phyloP scores from a whole-genome alignment of 2,888 invertebrate genomes.

The Ecliptopera silaceata region DNA sequence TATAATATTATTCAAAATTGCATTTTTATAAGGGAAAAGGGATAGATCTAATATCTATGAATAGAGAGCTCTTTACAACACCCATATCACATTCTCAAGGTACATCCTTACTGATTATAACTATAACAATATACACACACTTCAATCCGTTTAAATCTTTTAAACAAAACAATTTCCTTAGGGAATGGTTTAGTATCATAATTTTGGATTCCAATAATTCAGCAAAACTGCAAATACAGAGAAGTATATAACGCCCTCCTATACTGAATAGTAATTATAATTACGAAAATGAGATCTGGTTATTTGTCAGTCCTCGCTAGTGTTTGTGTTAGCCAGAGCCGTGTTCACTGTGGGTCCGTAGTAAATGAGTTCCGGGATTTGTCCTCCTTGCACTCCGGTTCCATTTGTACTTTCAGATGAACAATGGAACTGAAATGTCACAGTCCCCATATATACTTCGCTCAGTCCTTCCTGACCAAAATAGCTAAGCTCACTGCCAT shows the following conservation, averaged over 20 bases:
- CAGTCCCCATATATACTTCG: conserved; percentile 95
- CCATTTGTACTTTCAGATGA: conserved; percentile 98
- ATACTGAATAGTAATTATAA: conserved; percentile 68
- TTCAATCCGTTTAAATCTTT: conserved; percentile 48
- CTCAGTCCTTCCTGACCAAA: conserved; percentile 98
- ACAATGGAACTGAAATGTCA: conserved; percentile 98
- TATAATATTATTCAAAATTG: conserved; percentile 42
- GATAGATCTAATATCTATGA: conserved; percentile 59
- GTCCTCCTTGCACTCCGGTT: conserved; percentile 98
- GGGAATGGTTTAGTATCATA: conserved; percentile 64
- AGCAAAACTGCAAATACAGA: conserved; percentile 35
- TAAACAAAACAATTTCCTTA: conserved; percentile 61
- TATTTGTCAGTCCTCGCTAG: conserved; percentile 79
- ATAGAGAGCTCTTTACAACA: conserved; percentile 79
- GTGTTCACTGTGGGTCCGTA: conserved; percentile 90
- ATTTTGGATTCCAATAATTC: conserved; percentile 39
- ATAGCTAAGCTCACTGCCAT: conserved; percentile 96
- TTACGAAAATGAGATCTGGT: conserved; percentile 55
- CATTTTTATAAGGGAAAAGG: conserved; percentile 29
- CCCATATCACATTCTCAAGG: conserved; percentile 79
- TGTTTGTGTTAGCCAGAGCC: conserved; percentile 63
- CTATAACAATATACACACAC: conserved; percentile 75
- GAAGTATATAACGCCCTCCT: conserved; percentile 43
- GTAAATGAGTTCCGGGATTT: conserved; percentile 98
- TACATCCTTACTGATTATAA: conserved; percentile 59